Percentiles rank a stretch among this genome's conserved stretches.
Conservation (phyloP, 2,797 vertebrate species). For the Trachurus trachurus region DNA sequence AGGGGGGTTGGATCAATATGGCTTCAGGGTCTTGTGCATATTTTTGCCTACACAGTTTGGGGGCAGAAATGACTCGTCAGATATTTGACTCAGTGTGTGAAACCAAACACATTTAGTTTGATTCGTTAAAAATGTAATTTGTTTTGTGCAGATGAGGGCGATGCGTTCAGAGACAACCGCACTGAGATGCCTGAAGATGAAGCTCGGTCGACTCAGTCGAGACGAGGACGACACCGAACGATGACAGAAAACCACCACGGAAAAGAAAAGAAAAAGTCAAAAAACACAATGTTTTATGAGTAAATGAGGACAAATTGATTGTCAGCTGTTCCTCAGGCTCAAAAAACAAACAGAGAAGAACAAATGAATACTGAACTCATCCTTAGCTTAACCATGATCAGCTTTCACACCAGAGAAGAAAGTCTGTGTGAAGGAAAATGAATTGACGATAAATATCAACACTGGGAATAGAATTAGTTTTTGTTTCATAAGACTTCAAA, state of each 20-base stretch:
- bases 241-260: neutral
- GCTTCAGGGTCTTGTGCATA: slow-evolving; percentile 60
- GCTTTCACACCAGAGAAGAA: slow-evolving; percentile 4
- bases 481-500: neutral
- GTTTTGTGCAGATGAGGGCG: slow-evolving; percentile 10
- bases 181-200: neutral
- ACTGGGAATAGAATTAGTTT: neutral
- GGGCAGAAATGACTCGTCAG: neutral
- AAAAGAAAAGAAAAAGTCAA: too few relatives aligned
- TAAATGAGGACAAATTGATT: slow-evolving; percentile 60
- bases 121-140: neutral
- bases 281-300: slow-evolving; percentile 5
- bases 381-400: slow-evolving; percentile 11
- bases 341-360: slow-evolving; percentile 12
- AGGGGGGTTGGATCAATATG: slow-evolving; percentile 38
- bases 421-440: neutral
- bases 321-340: slow-evolving; percentile 51
- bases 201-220: neutral
- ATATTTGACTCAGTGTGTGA: slow-evolving; percentile 2
- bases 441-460: neutral
- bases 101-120: slow-evolving; percentile 25
- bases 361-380: slow-evolving; percentile 12
- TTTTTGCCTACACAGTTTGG: slow-evolving; percentile 28
- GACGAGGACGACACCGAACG: neutral
- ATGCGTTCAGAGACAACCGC: neutral